Conservation (phyloP, 2,113 vertebrate species). For the Strix aluco region DNA sequence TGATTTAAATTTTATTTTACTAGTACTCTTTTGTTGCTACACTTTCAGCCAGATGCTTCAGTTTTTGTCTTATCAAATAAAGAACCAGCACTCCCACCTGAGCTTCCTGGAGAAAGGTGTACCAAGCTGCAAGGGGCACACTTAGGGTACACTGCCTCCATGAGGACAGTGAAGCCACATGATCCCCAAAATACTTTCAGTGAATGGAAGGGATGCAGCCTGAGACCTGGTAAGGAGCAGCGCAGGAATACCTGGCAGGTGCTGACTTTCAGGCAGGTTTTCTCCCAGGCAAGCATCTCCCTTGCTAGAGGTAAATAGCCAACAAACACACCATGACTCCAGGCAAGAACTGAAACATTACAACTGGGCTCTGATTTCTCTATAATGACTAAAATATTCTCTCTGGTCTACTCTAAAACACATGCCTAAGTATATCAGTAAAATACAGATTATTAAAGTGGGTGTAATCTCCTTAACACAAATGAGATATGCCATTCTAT, state of each 20-base stretch:
- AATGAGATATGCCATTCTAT: not conserved
- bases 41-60: not conserved
- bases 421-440: not conserved
- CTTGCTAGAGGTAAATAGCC: not conserved
- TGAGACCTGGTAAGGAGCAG: not conserved
- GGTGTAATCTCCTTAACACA: not conserved
- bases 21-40: not conserved
- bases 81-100: not conserved
- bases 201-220: not conserved
- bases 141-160: not conserved
- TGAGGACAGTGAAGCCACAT: not conserved
- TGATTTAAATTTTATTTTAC: not conserved
- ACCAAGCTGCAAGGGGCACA: not conserved
- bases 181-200: not conserved
- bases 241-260: not conserved
- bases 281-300: not conserved
- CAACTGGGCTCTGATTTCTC: not conserved
- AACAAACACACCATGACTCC: not conserved
- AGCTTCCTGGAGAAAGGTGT: not conserved
- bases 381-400: not conserved
- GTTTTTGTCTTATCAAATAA: not conserved
- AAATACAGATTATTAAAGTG: not conserved
- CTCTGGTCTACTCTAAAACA: not conserved
- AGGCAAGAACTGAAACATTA: not conserved
- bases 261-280: not conserved